Base-by-base conservation (phyloP, 2,888 invertebrate species). In the Ephialtes manifestator region DNA sequence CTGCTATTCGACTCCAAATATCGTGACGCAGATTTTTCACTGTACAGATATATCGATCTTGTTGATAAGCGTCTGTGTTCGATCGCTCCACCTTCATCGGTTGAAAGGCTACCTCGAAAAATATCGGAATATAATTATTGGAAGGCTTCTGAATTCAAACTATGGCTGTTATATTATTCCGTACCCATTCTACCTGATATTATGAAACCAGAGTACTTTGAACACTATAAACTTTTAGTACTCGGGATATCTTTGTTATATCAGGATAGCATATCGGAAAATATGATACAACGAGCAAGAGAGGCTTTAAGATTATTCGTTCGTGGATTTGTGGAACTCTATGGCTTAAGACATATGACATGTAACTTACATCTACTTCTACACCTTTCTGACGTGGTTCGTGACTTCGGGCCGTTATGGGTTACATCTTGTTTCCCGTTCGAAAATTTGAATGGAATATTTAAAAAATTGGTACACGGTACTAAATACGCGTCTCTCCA, bases 1-100 rank as follows among this genome's bases (percentile, higher is more conserved):
- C 74, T 88, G 39, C 86, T 81, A 84, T 87, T 89, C 46, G 11
- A 13, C 31, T 63, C 79, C 46, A 11, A 63, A 28, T 58, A 35
- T 31, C 46, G 46, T 31, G 53, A 15, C n/a, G 63, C 39, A 20
- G 3, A 43, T 53, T 13, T 28, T 70, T 86, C 86, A 20, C 28
- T 85, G n/a, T 76, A 55, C 13, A 48, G 75, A 58, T 63, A 81
- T n/a, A 15, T 72, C 15, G 55, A 74, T 18, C 18, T 84, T 18
- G 71, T 88, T 15, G 74, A 87, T 74, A 48, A 77, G 24, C 65
- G 65, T 70, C 51, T 89, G 39, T n/a, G 18, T 24, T 43, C 46
- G 10, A 46, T 46, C 15, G 10, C 11, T 46, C 46, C 46, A 10
- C 46, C 46, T 46, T 10, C 10, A 48, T 28, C 28, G n/a, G 35